phyloP scores from a whole-genome alignment of 2,113 vertebrate species.

The Cnemophilus loriae region DNA sequence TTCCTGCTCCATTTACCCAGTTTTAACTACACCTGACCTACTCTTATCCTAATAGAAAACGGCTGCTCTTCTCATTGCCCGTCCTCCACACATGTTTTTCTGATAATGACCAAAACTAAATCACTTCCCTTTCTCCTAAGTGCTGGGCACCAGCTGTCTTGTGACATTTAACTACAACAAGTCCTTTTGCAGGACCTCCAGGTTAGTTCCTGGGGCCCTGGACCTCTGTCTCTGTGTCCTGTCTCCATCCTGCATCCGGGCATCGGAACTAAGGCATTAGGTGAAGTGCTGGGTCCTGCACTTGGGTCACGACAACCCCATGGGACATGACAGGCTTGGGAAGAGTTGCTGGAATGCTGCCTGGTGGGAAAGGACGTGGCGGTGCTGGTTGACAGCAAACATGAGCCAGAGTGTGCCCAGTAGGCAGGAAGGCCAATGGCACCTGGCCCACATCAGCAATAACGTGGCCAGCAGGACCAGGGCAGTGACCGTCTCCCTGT shows the following conservation, averaged over 20 bases:
- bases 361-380: background rate
- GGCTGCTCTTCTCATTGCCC: constrained; percentile 36
- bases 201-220: background rate
- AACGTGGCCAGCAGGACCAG: background rate
- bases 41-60: constrained; percentile 64
- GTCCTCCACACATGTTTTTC: constrained; percentile 46
- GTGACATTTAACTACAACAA: background rate
- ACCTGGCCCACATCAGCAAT: background rate
- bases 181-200: constrained; percentile 4
- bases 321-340: background rate
- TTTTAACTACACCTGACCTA: constrained; percentile 63
- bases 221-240: background rate
- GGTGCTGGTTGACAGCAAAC: background rate
- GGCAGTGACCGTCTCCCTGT: background rate
- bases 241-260: background rate
- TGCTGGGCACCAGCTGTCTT: constrained; percentile 41
- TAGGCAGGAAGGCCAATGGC: background rate
- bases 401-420: background rate
- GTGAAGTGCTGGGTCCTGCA: background rate
- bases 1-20: constrained; percentile 65
- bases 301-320: background rate
- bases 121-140: constrained; percentile 49
- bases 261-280: background rate
- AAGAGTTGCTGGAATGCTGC: background rate
- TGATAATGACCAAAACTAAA: constrained; percentile 55